Conservation (phyloP, 1,140 invertebrate genomes). For the Hyles euphorbiae region DNA sequence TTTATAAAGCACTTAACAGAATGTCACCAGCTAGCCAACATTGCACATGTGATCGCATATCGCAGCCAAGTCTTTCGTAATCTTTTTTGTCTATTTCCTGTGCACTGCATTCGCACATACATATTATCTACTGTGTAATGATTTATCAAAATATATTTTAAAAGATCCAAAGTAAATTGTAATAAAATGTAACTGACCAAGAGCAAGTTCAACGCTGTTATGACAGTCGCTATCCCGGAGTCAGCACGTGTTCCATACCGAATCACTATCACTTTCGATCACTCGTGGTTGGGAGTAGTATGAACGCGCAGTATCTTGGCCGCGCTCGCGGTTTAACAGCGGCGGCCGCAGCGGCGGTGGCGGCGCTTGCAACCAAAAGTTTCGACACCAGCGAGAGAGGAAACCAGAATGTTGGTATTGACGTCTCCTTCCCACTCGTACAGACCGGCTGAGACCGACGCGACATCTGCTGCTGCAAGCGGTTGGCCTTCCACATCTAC, state of each 20-base stretch:
- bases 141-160: too few relatives aligned
- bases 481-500: constrained; percentile 61
- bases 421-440: constrained; percentile 36
- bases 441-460: constrained; percentile 27
- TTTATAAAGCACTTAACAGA: too few relatives aligned
- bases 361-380: constrained; percentile 57
- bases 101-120: too few relatives aligned
- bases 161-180: too few relatives aligned
- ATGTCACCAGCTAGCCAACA: too few relatives aligned
- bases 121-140: too few relatives aligned
- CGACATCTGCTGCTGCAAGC: constrained; percentile 33
- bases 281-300: constrained; percentile 42
- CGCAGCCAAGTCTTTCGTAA: too few relatives aligned
- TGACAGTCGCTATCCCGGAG: constrained; percentile 11
- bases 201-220: constrained; percentile 18
- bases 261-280: constrained; percentile 54
- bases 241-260: constrained; percentile 10
- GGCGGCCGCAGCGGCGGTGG: constrained; percentile 23
- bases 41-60: too few relatives aligned
- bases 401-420: constrained; percentile 29
- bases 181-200: constrained; percentile 28
- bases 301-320: constrained; percentile 4
- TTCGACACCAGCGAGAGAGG: constrained; percentile 50
- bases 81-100: too few relatives aligned
- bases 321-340: constrained; percentile 9